A percentile compares a stretch with the other conserved stretches of the same genome.
Conservation (phyloP, 2,888 invertebrate species). For the Ophraella communa region DNA sequence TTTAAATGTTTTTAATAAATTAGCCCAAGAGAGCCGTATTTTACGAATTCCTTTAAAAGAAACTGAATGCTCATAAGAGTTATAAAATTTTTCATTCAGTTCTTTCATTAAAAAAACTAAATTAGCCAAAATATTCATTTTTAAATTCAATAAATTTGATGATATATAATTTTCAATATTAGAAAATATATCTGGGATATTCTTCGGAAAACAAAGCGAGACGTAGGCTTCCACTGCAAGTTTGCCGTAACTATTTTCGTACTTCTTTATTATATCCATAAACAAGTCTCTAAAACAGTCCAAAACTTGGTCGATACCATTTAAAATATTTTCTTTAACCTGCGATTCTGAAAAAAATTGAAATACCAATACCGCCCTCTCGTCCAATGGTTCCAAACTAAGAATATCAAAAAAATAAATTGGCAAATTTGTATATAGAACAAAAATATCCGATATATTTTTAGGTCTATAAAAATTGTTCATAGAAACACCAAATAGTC, state of each 20-base stretch:
- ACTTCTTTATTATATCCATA: conserved; percentile 38
- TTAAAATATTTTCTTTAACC: conserved; percentile 34
- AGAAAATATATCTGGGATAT: conserved; percentile 38
- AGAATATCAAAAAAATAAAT: conserved; percentile 39
- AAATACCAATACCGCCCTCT: conserved; percentile 43
- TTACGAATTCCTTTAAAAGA: conserved; percentile 16
- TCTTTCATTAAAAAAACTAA: conserved; percentile 39
- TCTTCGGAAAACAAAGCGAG: conserved; percentile 34
- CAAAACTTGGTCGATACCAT: conserved; percentile 20
- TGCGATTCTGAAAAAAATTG: conserved; percentile 47
- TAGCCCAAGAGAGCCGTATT: conserved; percentile 23
- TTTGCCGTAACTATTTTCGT: conserved; percentile 40
- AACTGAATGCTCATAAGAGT: conserved; percentile 21
- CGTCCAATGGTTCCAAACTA: conserved; percentile 33
- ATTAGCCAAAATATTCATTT: conserved; percentile 42
- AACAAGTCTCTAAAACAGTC: conserved; percentile 39
- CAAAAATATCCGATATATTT: conserved; percentile 43
- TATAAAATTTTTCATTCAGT: conserved; percentile 40
- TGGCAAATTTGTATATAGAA: conserved; percentile 41
- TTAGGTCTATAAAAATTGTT: conserved; percentile 41
- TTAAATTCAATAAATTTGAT: conserved; percentile 36
- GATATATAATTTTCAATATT: conserved; percentile 36
- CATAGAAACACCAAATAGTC: conserved; percentile 45
- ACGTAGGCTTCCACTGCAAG: conserved; percentile 42
- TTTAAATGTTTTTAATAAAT: conserved; percentile 27